A percentile compares a stretch with the other conserved stretches of the same genome.
phyloP scores from a whole-genome alignment of 2,113 vertebrate genomes.

The Gallinago undulata region DNA sequence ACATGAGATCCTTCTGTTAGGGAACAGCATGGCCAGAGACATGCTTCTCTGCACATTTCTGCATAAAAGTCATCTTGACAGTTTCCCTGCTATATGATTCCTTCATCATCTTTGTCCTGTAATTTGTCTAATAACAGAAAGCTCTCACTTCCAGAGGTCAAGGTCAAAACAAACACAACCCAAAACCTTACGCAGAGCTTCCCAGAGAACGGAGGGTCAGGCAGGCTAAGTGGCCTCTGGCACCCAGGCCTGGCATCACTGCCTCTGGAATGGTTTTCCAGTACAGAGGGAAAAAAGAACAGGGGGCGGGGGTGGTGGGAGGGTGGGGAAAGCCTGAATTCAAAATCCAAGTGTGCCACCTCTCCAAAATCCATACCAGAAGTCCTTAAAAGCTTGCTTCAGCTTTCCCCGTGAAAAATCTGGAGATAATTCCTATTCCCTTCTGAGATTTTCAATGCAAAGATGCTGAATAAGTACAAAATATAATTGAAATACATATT shows the following conservation, averaged over 20 bases:
- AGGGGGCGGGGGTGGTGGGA: too few relatives aligned
- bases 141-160: neutral
- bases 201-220: accelerated
- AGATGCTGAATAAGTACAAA: neutral
- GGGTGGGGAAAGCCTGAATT: neutral
- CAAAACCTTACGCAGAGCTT: neutral
- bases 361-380: neutral
- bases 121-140: neutral
- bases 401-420: neutral
- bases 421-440: neutral
- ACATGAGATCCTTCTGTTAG: accelerated
- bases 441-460: neutral
- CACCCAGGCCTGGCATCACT: neutral
- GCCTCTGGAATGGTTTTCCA: neutral
- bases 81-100: accelerated
- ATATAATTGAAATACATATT: neutral
- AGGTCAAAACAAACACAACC: neutral
- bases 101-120: neutral
- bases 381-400: neutral
- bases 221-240: neutral
- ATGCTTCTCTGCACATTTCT: neutral
- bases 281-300: neutral
- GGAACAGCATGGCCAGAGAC: accelerated
- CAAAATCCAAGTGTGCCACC: neutral
- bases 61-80: neutral